A percentile compares a stretch with the other conserved stretches of the same genome.
Conservation (phyloP, 2,113 vertebrate species). For the Podarcis muralis region DNA sequence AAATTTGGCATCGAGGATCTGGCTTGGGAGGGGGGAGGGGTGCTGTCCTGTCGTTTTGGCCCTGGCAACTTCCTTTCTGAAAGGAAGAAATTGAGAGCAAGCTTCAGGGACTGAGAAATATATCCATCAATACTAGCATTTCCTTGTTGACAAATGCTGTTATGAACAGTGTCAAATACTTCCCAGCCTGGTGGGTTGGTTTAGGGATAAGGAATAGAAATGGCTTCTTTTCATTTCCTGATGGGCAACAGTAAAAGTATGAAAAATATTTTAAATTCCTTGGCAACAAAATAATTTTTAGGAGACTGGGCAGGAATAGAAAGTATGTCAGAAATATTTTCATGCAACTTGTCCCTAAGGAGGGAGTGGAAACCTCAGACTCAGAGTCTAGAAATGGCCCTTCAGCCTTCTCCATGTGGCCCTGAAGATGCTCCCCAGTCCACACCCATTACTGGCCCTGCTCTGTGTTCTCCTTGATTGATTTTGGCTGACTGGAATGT, state of each 20-base stretch:
- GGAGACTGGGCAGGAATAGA: neutral
- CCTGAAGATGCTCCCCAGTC: too few species aligned
- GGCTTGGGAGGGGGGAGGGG: neutral
- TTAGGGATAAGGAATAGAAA: constrained; percentile 4
- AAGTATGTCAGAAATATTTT: neutral
- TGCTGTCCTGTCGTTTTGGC: constrained; percentile 51
- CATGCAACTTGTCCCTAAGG: neutral
- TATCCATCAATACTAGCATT: neutral
- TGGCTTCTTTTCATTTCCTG: neutral
- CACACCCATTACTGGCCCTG: too few species aligned
- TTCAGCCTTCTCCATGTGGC: too few species aligned
- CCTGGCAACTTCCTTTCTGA: constrained; percentile 49
- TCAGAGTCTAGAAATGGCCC: too few species aligned
- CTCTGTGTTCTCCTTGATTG: too few species aligned
- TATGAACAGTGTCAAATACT: neutral
- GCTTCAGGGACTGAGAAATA: constrained; percentile 34
- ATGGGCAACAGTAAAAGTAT: neutral
- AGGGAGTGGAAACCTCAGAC: too few species aligned
- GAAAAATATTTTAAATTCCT: neutral
- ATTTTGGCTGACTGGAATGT: too few species aligned
- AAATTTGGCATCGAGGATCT: constrained; percentile 45
- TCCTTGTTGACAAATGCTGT: constrained; percentile 24
- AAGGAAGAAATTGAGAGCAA: constrained; percentile 53
- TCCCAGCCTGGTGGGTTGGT: constrained; percentile 38
- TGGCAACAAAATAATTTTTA: neutral